Evolutionary conservation across 1,140 invertebrate genomes (phyloP).

Genomic region (Acromyrmex echinatior): DNA sequence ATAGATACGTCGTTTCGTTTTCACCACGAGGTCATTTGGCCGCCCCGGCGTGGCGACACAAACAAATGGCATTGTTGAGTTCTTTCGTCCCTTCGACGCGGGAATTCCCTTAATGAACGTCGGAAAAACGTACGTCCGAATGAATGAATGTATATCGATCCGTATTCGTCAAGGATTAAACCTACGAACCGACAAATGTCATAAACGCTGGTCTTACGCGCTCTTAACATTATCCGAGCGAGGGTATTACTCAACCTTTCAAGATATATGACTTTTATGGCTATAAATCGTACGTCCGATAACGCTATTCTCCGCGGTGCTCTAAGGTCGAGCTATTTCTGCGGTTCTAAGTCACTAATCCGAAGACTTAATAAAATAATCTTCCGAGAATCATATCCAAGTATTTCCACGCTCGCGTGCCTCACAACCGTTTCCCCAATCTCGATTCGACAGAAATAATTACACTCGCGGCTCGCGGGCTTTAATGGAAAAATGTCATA

Average conservation of each 20-base stretch:
- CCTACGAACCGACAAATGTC: background rate
- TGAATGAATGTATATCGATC: conserved; percentile 34
- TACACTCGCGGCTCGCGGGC: background rate
- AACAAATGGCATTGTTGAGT: conserved; percentile 1
- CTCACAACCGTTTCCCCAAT: conserved; percentile 16
- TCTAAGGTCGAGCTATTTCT: conserved; percentile 48
- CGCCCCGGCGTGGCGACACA: background rate
- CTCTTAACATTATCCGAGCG: background rate
- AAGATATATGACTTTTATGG: background rate
- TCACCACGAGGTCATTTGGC: background rate
- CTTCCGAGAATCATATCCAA: conserved; percentile 34
- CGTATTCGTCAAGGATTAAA: background rate
- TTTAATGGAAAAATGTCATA: conserved; percentile 62
- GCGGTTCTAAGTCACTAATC: conserved; percentile 12
- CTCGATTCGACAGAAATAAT: conserved; percentile 61
- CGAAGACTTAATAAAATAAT: conserved; percentile 44
- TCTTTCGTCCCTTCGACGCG: background rate
- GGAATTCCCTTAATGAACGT: background rate
- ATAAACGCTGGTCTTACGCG: background rate
- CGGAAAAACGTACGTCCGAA: background rate
- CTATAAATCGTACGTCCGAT: conserved; percentile 8
- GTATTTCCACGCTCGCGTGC: conserved; percentile 29
- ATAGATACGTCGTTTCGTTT: conserved; percentile 13
- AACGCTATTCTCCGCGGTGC: background rate
- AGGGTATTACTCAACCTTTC: conserved; percentile 12